phyloP scores from a whole-genome alignment of 2,797 vertebrate genomes.

The Hydrophis major region DNA sequence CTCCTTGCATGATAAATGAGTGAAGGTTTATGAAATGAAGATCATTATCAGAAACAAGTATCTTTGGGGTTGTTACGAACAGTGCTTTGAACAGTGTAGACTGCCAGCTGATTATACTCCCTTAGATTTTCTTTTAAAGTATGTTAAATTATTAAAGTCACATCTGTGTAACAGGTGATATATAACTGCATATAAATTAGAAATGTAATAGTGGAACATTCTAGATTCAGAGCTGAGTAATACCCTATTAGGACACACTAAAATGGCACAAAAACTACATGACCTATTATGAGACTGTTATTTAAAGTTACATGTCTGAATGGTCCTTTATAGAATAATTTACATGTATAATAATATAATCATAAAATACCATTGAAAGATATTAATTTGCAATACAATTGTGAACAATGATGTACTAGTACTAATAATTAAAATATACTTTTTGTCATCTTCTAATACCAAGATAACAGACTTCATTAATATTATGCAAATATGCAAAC shows the following conservation, averaged over 20 bases:
- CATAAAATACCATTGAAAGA: not conserved
- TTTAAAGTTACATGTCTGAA: not conserved
- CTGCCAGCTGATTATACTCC: slow-evolving; percentile 5
- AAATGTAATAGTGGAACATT: not conserved
- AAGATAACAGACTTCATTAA: not conserved
- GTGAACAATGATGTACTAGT: not conserved
- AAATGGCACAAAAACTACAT: not conserved
- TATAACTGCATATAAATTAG: not conserved
- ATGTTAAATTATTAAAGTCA: slow-evolving; percentile 20
- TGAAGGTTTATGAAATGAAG: slow-evolving; percentile 3
- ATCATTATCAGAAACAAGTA: not conserved
- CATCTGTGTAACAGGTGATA: not conserved
- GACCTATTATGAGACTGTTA: not conserved
- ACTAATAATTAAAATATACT: not conserved
- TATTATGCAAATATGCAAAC: not conserved
- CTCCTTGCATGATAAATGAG: slow-evolving; percentile 9
- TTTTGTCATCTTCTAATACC: slow-evolving; percentile 20
- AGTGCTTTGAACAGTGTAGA: not conserved
- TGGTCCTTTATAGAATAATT: not conserved
- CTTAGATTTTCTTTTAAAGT: slow-evolving; percentile 1
- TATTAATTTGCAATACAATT: not conserved
- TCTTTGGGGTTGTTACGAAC: slow-evolving; percentile 17
- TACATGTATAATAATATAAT: not conserved
- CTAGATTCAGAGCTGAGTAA: not conserved
- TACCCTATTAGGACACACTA: not conserved